Evolutionary conservation across 2,113 vertebrate genomes (phyloP), one percentile per base, ranked within the genome.

Genomic region (Octodon degus): DNA sequence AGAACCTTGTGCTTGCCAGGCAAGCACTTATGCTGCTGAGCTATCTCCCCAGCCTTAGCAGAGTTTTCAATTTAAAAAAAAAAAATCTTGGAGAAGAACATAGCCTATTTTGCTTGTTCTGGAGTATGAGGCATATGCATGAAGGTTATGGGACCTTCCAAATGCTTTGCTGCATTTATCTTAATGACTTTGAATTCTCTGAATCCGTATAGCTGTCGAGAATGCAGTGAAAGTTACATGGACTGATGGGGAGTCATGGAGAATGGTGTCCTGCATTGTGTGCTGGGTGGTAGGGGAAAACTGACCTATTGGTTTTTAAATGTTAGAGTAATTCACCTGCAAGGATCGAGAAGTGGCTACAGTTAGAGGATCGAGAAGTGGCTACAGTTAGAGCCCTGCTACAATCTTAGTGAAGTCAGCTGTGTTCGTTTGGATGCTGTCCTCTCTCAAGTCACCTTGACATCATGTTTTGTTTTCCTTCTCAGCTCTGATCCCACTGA

Each of bases 401-500:
- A 27, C 22, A 22, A 47, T 81, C 91, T 81, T 11, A 77, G 37
- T 25, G 76, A 62, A 65, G 58, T 91, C 68, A 16, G 7, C 30
- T 87, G 10, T 86, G 32, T 79, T 72, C 74, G 43, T 43, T 43
- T 43, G 43, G 11, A 72, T 83, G 85, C 81, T 12, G 60, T 83
- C 34, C 7, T 67, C 13, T 53, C 72, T 63, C 25, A n/a, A 14
- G 62, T 76, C 50, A 86, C 53, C 53, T 72, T 94, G 80, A 96
- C 27, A 22, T 17, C 16, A 1, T 94, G 62, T 89, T 67, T 93
- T 93, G 91, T 79, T 80, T 94, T 79, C 63, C 85, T 91, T 67
- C 14, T 34, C 98, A 99, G 99, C 99, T 19, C 99, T 99, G 98
- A 99, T 99, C 97, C 99, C 99, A 3, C 99, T 99, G 97, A 99